Evolutionary conservation across 2,113 vertebrate genomes (phyloP), one percentile per base, ranked within the genome.

Genomic region (Accipiter cooperii): DNA sequence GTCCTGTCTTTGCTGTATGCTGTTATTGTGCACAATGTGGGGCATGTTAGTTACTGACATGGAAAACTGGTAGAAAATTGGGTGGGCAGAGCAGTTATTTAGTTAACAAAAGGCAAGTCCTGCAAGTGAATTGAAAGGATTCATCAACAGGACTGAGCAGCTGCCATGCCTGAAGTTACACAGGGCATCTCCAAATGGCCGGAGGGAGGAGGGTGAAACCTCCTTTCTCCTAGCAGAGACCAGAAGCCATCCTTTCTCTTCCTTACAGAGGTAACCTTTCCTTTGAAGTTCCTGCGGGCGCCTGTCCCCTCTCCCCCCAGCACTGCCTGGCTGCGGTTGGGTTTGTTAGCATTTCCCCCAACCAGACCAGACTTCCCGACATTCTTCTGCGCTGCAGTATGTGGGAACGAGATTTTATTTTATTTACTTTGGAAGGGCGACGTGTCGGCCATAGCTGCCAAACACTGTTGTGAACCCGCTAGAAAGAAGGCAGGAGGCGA

Each of bases 351-450:
- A 3, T 94, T 94, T 79, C 26, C 58, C 65, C 49, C 6, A 5
- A 57, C 61, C 90, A 84, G n/a, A 87, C 88, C 46, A 96, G 90
- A 55, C 76, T 89, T 90, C 71, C 76, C 93, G 86, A 89, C 86
- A 71, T 97, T 95, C 92, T 92, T 93, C 69, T 92, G 40, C 2
- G 3, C 86, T 90, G 73, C 44, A 90, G 38, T 90, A 92, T 75
- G 83, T 87, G 76, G 85, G 79, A 81, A 58, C 1, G 0, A 81
- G 82, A 74, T 93, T 97, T 97, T 90, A 93, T 78, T 94, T 70
- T 95, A 74, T 96, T 95, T 90, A 10, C 24, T 95, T 97, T 92
- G 96, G 96, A 94, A 90, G 33, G 47, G 21, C 12, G 12, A 26
- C 3, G 2, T 4, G 3, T 75, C 65, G 6, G 40, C 60, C 11